Evolutionary conservation across 2,888 invertebrate genomes (phyloP), one percentile per base, ranked within the genome.

Genomic region (Monoplex corrugatus): DNA sequence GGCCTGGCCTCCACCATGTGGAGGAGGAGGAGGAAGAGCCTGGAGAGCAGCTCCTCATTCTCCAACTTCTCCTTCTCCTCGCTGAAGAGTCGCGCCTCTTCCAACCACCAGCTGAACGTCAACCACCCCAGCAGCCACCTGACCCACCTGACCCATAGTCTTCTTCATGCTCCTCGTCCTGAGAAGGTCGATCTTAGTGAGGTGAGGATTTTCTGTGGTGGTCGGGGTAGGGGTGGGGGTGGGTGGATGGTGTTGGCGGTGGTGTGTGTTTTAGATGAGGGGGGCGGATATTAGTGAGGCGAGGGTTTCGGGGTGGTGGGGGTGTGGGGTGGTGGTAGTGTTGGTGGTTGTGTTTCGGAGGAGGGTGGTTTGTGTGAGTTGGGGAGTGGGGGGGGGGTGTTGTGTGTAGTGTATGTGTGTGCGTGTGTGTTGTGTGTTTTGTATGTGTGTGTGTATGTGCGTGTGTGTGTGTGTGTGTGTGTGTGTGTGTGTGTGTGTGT

Each of bases 11-110:
- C 87, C 72, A 40, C 89, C 28, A 82, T 89, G 43, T 89, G 87
- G 80, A 84, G 80, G 32, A 78, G 87, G 38, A 80, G 78, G 78
- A 40, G 78, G 23, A 80, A 43, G 38, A 83, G 86, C 44, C 50
- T 88, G 72, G 90, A 90, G 83, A 86, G 72, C 78, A 88, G 68
- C 43, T 87, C 85, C 72, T 87, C 82, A 57, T 87, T 75, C 82
- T 87, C 85, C 82, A 88, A 50, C 45, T 89, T 68, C 78, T 83
- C 89, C 45, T 85, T 87, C 35, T 78, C 91, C 63, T 89, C 85
- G n/a, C 75, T 88, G 50, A 91, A 91, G 89, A 86, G 78, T 44
- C 87, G 89, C 35, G 40, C 68, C 68, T 68, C n/a, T 1, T n/a
- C n/a, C 10, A 68, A 2, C 68, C 68, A 68, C n/a, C 68, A 23